A percentile compares a stretch with the other conserved stretches of the same genome.
Conservation (phyloP, 2,113 vertebrate species). For the Hydrochoerus hydrochaeris region DNA sequence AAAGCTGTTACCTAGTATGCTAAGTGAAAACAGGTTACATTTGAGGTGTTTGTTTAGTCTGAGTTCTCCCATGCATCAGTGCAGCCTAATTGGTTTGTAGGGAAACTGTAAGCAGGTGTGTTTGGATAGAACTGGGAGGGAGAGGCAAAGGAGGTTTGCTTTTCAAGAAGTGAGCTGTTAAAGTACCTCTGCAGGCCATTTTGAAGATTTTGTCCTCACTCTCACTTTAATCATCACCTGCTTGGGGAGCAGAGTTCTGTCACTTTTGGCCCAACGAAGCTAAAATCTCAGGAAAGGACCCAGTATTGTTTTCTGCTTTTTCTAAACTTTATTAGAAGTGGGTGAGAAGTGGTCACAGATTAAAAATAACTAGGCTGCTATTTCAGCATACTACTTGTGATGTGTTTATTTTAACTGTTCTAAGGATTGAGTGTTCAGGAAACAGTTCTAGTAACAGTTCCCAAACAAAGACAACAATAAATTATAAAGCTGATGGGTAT, state of each 20-base stretch:
- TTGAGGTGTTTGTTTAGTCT: slow-evolving; percentile 58
- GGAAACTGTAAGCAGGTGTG: slow-evolving; percentile 66
- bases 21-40: slow-evolving; percentile 39
- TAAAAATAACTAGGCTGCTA: slow-evolving; percentile 50
- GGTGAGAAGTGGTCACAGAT: slow-evolving; percentile 31
- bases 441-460: not conserved
- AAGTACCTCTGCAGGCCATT: not conserved
- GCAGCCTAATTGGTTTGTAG: slow-evolving; percentile 34
- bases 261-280: not conserved
- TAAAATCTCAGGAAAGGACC: not conserved
- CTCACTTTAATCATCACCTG: not conserved
- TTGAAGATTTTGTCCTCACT: not conserved
- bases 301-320: not conserved
- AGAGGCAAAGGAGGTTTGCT: not conserved
- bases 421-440: not conserved
- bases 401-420: slow-evolving; percentile 48
- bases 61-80: not conserved
- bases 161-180: not conserved
- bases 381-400: not conserved
- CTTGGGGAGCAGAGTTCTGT: not conserved
- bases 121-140: not conserved
- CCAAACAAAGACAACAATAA: not conserved
- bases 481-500: not conserved
- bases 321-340: not conserved
- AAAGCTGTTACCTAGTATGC: slow-evolving; percentile 39